Evolutionary conservation across 2,888 invertebrate species (phyloP).

Genomic region (Exephanes ischioxanthus): DNA sequence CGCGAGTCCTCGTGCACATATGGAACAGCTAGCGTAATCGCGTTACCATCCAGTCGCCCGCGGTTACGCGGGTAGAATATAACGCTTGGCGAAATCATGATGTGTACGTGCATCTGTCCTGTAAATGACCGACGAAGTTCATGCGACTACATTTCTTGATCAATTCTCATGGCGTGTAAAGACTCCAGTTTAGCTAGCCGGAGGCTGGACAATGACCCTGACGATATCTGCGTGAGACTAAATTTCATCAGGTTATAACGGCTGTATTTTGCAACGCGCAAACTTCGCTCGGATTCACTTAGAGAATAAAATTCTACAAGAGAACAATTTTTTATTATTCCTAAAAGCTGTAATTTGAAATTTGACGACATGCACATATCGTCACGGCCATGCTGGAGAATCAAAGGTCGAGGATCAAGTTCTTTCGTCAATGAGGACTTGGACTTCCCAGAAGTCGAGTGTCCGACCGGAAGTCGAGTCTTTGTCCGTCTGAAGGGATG

Average conservation of each 20-base stretch:
- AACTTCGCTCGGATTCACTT: no score
- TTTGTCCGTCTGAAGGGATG: not conserved
- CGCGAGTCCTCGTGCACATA: slow-evolving; percentile 9
- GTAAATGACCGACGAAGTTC: not conserved
- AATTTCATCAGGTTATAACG: no score
- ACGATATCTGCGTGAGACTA: no score
- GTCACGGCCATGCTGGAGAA: not conserved
- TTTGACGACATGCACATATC: no score
- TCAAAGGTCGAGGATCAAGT: not conserved
- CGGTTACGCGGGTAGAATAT: slow-evolving; percentile 45
- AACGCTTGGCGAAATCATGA: slow-evolving; percentile 28
- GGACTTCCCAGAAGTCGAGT: not conserved
- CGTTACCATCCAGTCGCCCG: slow-evolving; percentile 50
- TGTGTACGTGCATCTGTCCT: not conserved
- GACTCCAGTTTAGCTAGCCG: not conserved
- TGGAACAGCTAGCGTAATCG: slow-evolving; percentile 51
- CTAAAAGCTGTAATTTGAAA: no score
- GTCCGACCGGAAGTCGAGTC: not conserved
- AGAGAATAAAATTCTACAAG: no score
- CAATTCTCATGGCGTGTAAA: not conserved
- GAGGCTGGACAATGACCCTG: no score
- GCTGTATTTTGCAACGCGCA: no score
- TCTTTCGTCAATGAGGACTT: not conserved
- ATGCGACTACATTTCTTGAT: not conserved
- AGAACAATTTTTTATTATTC: no score